These are phyloP conservation scores for Myiagra hebetior DNA, from an alignment of 2,113 vertebrate genomes.

Conservation along the genomic window DNA sequence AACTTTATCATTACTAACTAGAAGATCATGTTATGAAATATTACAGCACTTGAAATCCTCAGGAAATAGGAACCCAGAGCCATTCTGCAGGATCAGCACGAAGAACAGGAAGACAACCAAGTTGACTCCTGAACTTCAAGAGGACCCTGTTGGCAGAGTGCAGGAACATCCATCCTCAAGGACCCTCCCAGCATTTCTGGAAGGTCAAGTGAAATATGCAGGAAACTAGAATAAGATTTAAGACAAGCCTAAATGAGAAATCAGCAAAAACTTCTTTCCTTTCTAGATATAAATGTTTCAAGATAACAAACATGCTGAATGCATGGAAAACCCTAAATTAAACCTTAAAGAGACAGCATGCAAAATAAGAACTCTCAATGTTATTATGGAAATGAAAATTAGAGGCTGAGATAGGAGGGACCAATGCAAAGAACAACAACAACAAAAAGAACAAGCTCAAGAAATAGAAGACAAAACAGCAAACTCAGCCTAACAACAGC, in stretches of 20 bases:
- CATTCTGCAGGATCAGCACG: not conserved
- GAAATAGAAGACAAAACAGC: not conserved
- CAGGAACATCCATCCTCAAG: not conserved
- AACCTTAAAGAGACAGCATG: not conserved
- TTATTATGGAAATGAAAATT: not conserved
- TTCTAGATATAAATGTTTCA: constrained; percentile 27
- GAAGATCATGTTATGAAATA: not conserved
- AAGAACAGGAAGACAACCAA: not conserved
- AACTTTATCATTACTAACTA: constrained; percentile 16
- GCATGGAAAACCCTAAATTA: not conserved
- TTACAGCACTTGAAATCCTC: not conserved
- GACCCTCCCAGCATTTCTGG: not conserved
- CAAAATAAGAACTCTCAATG: not conserved
- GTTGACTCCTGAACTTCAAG: not conserved
- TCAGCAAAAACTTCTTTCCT: constrained; percentile 55
- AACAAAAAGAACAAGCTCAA: not conserved
- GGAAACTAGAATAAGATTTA: constrained; percentile 48
- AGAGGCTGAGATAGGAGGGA: not conserved
- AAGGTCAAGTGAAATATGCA: constrained; percentile 37
- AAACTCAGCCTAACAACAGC: not conserved
- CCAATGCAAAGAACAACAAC: not conserved
- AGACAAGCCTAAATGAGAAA: constrained; percentile 8
- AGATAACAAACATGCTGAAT: constrained; percentile 40
- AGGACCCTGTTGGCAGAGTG: not conserved
- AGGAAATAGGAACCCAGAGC: constrained; percentile 14